A percentile compares a stretch with the other conserved stretches of the same genome.
Evolutionary conservation across 2,113 vertebrate species (phyloP).

Genomic region (Ochotona princeps): DNA sequence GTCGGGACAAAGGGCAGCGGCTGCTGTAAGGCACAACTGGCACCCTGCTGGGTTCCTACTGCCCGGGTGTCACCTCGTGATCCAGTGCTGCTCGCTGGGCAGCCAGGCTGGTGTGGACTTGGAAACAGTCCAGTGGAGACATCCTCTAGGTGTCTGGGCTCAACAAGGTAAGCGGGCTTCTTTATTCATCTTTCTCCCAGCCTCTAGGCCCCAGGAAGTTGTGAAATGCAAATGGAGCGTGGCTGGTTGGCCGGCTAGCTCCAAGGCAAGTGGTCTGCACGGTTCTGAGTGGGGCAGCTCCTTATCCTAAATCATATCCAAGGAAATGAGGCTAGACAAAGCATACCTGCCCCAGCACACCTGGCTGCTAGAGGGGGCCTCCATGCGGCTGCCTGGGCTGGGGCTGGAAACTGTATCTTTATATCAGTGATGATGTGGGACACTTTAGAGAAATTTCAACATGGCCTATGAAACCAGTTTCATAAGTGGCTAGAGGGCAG

Average conservation of each 20-base stretch:
- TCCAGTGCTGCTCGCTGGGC: background rate
- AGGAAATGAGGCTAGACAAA: too few species aligned
- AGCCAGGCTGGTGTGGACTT: background rate
- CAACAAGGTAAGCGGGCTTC: background rate
- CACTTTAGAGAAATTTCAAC: slow-evolving; percentile 28
- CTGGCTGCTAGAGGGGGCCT: rapidly evolving
- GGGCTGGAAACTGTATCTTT: background rate
- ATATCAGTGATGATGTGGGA: background rate
- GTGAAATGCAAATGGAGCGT: background rate
- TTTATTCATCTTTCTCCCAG: background rate
- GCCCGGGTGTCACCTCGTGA: background rate
- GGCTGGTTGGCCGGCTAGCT: background rate
- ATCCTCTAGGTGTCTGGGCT: background rate
- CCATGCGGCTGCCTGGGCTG: background rate
- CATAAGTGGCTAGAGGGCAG: background rate
- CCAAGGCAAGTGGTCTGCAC: background rate
- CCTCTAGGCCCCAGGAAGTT: background rate
- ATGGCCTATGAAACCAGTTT: background rate
- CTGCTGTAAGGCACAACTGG: background rate
- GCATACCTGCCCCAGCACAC: rapidly evolving
- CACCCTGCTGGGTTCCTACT: background rate
- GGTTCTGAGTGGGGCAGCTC: background rate
- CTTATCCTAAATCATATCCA: background rate
- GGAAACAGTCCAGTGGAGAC: background rate
- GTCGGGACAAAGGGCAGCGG: background rate